Conservation (phyloP, 2,113 vertebrate species). For the Typhlomys cinereus region DNA sequence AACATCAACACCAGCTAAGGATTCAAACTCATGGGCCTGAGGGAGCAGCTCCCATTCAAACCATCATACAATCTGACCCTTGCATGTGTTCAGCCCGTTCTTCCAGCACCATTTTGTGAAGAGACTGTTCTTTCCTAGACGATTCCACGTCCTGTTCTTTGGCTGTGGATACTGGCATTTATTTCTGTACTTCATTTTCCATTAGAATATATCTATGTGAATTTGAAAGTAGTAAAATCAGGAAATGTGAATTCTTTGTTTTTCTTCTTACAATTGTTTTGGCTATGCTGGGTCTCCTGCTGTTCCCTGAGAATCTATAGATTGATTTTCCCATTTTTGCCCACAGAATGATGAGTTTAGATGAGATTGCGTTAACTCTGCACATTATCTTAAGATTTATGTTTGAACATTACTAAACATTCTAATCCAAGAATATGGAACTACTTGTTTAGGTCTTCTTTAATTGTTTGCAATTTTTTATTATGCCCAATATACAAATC, state of each 20-base stretch:
- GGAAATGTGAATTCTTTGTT: neutral
- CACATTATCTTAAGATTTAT: neutral
- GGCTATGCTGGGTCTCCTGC: neutral
- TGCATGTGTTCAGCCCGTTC: neutral
- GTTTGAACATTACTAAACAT: neutral
- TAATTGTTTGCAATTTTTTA: slow-evolving; percentile 4
- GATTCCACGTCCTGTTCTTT: neutral
- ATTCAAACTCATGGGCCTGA: too few relatives aligned
- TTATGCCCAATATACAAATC: neutral
- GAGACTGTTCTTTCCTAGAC: neutral
- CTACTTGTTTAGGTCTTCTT: neutral
- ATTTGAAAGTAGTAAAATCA: slow-evolving; percentile 16
- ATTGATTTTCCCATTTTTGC: neutral
- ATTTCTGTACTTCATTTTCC: slow-evolving; percentile 33
- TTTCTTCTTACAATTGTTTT: slow-evolving; percentile 35
- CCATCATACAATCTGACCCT: neutral
- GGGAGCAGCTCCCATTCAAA: too few relatives aligned
- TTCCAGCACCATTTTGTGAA: neutral
- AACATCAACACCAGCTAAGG: too few relatives aligned
- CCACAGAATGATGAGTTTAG: slow-evolving; percentile 4
- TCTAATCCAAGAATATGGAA: neutral
- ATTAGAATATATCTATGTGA: neutral
- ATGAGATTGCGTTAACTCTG: neutral
- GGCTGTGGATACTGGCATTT: neutral
- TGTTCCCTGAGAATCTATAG: neutral